A percentile compares a stretch with the other conserved stretches of the same genome.
Conservation (phyloP, 2,888 invertebrate genomes). For the Adelphocoris suturalis region DNA sequence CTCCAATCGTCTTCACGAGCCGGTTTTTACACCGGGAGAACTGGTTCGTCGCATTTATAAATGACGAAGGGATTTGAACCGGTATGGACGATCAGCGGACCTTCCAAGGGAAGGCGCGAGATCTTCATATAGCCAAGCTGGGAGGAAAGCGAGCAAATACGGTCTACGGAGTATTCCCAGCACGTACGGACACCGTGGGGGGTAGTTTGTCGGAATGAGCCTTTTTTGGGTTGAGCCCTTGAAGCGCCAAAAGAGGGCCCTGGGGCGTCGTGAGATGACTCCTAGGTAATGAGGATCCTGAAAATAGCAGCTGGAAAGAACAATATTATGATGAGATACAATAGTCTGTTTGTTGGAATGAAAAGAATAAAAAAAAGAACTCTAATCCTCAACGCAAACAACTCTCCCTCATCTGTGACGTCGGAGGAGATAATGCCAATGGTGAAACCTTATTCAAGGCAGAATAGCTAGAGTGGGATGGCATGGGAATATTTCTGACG, state of each 20-base stretch:
- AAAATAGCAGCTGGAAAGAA: background rate
- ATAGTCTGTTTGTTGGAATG: background rate
- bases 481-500: no score
- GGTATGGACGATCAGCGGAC: background rate
- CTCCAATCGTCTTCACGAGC: background rate
- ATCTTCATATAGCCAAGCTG: slow-evolving; percentile 14
- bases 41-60: slow-evolving; percentile 25
- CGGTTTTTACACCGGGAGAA: background rate
- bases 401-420: background rate
- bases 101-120: background rate
- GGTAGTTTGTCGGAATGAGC: background rate
- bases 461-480: background rate
- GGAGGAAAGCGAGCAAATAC: background rate
- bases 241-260: background rate
- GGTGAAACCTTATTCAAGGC: background rate
- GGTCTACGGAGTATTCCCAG: background rate
- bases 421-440: background rate
- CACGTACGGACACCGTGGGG: background rate
- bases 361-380: background rate
- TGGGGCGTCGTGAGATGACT: slow-evolving; percentile 8
- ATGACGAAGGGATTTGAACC: background rate
- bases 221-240: background rate
- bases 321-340: slow-evolving; percentile 18
- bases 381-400: background rate
- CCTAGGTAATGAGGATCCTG: background rate